Conservation (phyloP, 2,797 vertebrate species). For the Fistularia tabacaria region DNA sequence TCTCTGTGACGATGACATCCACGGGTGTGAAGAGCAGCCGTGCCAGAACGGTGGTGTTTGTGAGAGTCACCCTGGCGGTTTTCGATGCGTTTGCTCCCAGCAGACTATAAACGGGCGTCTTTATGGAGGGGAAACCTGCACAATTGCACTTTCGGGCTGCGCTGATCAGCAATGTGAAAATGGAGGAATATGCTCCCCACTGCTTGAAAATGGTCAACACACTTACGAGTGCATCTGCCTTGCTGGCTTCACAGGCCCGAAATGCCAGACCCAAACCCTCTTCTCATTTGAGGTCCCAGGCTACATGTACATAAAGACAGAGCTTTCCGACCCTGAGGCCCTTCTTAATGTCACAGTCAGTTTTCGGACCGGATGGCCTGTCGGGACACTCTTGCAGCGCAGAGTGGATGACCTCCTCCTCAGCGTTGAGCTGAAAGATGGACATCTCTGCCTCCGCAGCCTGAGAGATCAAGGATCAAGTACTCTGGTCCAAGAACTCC, state of each 20-base stretch:
- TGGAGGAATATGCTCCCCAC: constrained; percentile 79
- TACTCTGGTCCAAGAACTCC: constrained; percentile 63
- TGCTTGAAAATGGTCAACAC: constrained; percentile 69
- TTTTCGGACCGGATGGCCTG: constrained; percentile 78
- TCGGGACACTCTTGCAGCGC: constrained; percentile 73
- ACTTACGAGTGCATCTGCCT: constrained; percentile 79
- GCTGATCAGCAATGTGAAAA: constrained; percentile 78
- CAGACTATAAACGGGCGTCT: constrained; percentile 67
- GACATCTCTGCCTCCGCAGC: constrained; percentile 72
- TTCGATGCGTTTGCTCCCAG: constrained; percentile 81
- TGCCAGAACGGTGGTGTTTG: constrained; percentile 87
- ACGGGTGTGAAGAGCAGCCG: constrained; percentile 77
- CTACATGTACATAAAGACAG: constrained; percentile 74
- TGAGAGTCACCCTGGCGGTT: constrained; percentile 74
- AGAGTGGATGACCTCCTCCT: constrained; percentile 67
- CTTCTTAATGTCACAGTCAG: constrained; percentile 78
- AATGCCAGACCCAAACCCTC: constrained; percentile 78
- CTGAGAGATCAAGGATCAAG: constrained; percentile 57
- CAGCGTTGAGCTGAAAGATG: constrained; percentile 76
- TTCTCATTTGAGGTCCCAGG: constrained; percentile 83
- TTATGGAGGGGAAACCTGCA: constrained; percentile 84
- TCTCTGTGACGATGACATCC: constrained; percentile 71
- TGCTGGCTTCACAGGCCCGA: constrained; percentile 77
- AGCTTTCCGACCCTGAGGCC: constrained; percentile 34
- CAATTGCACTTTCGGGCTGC: constrained; percentile 80